Evolutionary conservation across 2,888 invertebrate genomes (phyloP), one percentile per base, ranked within the genome.

Genomic region (Apamea monoglypha): DNA sequence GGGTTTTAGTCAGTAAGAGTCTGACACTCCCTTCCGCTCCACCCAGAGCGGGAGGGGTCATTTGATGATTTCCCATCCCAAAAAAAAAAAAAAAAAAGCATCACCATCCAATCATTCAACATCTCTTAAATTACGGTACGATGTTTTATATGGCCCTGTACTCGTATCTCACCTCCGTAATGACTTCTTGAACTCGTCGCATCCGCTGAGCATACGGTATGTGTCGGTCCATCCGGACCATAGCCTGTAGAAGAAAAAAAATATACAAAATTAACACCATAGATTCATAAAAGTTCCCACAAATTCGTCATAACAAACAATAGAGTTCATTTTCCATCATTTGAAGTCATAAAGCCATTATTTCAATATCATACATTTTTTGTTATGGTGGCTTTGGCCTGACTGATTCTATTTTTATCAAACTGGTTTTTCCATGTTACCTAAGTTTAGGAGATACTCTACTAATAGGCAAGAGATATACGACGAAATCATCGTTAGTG

Each of bases 151-250:
- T 14, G 7, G 6, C n/a, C 47, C 47, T 29, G 6, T 40, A n/a
- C 44, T 59, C 3, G 1, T 18, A 18, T 91, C 95, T 94, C 93
- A 98, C 98, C 97, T 99, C 99, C 87, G 97, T 97, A 88, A 99
- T 98, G 4, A 99, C 99, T 96, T 99, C 98, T 90, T 98, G 98
- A 0, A 99, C 99, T 88, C 99, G 96, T 61, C 97, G 97, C 96
- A 98, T 97, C 85, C 99, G 97, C 92, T 98, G 98, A 4, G 97
- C 96, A 90, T 98, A 98, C 0, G 98, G 97, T 86, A 99, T 97
- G 74, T 98, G 97, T 10, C 97, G 96, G 87, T 99, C 98, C 98
- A 99, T 99, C 68, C 99, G 97, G 29, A 99, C 98, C 92, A 98
- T 96, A 8, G 99, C 99, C 97, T 96, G 61, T 12, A 76, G 25